Evolutionary conservation across 2,797 vertebrate species (phyloP), one percentile per base, ranked within the genome.

Genomic region (Microhierax caerulescens): DNA sequence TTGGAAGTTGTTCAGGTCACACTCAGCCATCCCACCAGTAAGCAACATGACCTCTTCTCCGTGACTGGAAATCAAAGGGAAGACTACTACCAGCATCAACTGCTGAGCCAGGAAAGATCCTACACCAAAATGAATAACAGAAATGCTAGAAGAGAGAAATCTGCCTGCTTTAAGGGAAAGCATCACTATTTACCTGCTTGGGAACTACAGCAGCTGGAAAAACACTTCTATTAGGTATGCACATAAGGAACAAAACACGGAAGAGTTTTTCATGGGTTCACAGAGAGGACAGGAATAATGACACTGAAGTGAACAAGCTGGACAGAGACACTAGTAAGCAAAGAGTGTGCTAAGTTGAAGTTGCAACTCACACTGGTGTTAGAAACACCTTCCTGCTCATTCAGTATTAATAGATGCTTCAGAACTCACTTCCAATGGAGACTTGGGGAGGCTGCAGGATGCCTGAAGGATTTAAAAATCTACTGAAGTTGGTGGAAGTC

Each of bases 141-240:
- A 32, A 76, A 37, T 32, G 36, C 41, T 45, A 34, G 27, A 36
- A 51, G 43, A 21, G 4, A 85, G n/a, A 74, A 10, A 72, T 18
- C 9, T 6, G 5, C 36, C 56, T 22, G 27, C 41, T 75, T 47
- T 63, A 37, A 64, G 25, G 37, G 37, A 54, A 59, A 64, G 27
- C 19, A 60, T 10, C 1, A 1, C 30, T 9, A 27, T 37, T 37
- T 43, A 54, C n/a, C 41, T 1, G 1, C 41, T 7, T 13, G 18
- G 51, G 54, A 79, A 27, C 21, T 45, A 79, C 27, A 74, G 61
- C 2, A 1, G 22, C 64, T 76, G 27, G 41, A 72, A 72, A 65
- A 59, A 79, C 13, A 45, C 17, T 69, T 75, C 21, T 64, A 9
- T 14, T 10, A 50, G 36, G 20, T 24, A 65, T 7, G 7, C 28